Evolutionary conservation across 2,888 invertebrate species (phyloP), one percentile per base, ranked within the genome.

Genomic region (Aradus depressus): DNA sequence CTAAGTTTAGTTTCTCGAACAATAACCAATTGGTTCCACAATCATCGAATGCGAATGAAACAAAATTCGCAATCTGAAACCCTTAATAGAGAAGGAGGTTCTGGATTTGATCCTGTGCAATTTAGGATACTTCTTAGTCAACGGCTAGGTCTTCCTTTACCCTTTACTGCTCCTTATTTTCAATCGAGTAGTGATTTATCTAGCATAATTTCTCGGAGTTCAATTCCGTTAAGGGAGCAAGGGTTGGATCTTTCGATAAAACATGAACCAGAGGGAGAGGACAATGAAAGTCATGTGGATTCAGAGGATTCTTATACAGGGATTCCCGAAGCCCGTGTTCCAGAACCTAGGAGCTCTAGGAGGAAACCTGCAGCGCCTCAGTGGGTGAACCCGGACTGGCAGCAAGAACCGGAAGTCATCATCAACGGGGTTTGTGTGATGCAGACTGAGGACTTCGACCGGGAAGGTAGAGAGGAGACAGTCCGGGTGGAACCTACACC

Each of bases 11-110:
- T 92, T 4, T 85, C 93, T 44, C 77, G 97, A 60, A 97, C 97
- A 49, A 96, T 99, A 63, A 95, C 95, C 55, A 98, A 98, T 70
- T 98, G 98, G 98, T 98, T 98, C 76, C 97, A 98, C 75, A 98
- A 98, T 68, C 96, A 98, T 68, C 81, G 98, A 62, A 98, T 98
- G 92, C 79, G 98, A 57, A 78, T 93, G 65, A 96, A 96, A 70
- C 89, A 90, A 66, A 80, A 81, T 47, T 86, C 88, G 2, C 87
- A 87, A 63, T 81, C 84, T 1, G 72, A 75, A 60, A 73, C 80
- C 21, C 45, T 58, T 14, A 59, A 58, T 39, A 49, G 60, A 38
- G 60, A 59, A 50, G 58, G 54, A n/a, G 56, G 82, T 31, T 75
- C 80, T 19, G 72, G 84, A 35, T 91, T 92, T 68, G 92, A 92